Evolutionary conservation across 2,888 invertebrate species (phyloP), one percentile per base, ranked within the genome.

Genomic region (Acrobeloides nanus): DNA sequence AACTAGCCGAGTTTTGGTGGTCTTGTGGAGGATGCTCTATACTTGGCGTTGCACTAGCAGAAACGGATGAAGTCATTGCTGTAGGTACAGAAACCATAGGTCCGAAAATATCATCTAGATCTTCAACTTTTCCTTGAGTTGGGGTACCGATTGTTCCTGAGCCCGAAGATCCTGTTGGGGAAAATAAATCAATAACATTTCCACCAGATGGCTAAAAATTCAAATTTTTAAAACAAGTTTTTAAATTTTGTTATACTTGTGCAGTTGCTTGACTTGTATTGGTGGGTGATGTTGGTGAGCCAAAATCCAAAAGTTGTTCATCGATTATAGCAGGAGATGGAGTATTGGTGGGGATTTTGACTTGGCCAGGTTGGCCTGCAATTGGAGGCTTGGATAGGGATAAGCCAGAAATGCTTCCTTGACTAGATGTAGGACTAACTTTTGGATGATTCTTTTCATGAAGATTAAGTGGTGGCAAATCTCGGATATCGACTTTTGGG

Each of bases 51-150:
- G n/a, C n/a, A n/a, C n/a, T n/a, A n/a, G n/a, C n/a, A n/a, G n/a
- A n/a, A n/a, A n/a, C n/a, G n/a, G n/a, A n/a, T 5, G 37, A 20
- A 7, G 33, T 17, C 21, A 38, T 4, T 12, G 35, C 32, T n/a
- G 55, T 38, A 37, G 48, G 32, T 1, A 64, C 66, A 3, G 64
- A 62, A 7, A 67, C 66, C 12, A 67, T 61, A 15, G 62, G 55
- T 8, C 68, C 68, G 38, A 67, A 68, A 20, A 63, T 44, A 46
- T 68, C 68, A 29, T 68, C 68, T 12, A 68, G 44, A 33, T 65
- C 59, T 10, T 57, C 56, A 17, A 33, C 38, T n/a, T 27, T 10
- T 21, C 21, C 23, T 12, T 31, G 27, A 10, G n/a, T n/a, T n/a
- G n/a, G n/a, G n/a, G 24, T 46, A 1, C 24, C 23, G 3, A 38